phyloP scores from a whole-genome alignment of 2,113 vertebrate genomes.

The Epinephelus fuscoguttatus region DNA sequence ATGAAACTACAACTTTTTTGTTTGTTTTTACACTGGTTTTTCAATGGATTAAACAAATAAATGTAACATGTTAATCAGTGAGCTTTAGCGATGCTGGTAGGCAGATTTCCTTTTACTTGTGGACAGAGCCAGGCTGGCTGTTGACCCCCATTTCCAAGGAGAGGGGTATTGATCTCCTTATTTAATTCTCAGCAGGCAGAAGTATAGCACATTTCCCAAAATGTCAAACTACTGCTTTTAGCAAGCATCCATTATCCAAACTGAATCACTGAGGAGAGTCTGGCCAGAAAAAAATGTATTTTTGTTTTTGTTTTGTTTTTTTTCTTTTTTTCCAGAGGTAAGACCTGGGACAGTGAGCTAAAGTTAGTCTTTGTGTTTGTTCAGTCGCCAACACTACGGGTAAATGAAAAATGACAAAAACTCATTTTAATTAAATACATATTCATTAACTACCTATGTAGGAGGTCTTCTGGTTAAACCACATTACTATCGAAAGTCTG shows the following conservation, averaged over 20 bases:
- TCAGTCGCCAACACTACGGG: neutral
- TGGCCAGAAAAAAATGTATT: slow-evolving; percentile 77
- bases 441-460: neutral
- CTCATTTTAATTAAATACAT: neutral
- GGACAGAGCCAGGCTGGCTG: too few relatives aligned
- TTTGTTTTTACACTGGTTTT: neutral
- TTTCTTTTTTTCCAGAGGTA: slow-evolving; percentile 23
- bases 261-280: slow-evolving; percentile 54
- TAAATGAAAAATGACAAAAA: neutral
- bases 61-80: neutral
- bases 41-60: neutral
- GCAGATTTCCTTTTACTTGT: neutral
- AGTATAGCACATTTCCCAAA: neutral
- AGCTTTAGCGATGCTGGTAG: neutral
- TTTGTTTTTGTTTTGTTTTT: too few relatives aligned
- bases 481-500: neutral
- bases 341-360: slow-evolving; percentile 66
- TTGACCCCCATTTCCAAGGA: neutral
- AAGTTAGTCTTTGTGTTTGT: slow-evolving; percentile 56
- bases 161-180: neutral
- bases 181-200: neutral
- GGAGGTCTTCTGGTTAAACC: neutral
- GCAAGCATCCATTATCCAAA: neutral
- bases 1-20: neutral
- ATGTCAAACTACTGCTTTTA: neutral